Percentiles rank a stretch among this genome's conserved stretches.
Evolutionary conservation across 1,140 invertebrate species (phyloP).

Genomic region (Drosophila watanabei): DNA sequence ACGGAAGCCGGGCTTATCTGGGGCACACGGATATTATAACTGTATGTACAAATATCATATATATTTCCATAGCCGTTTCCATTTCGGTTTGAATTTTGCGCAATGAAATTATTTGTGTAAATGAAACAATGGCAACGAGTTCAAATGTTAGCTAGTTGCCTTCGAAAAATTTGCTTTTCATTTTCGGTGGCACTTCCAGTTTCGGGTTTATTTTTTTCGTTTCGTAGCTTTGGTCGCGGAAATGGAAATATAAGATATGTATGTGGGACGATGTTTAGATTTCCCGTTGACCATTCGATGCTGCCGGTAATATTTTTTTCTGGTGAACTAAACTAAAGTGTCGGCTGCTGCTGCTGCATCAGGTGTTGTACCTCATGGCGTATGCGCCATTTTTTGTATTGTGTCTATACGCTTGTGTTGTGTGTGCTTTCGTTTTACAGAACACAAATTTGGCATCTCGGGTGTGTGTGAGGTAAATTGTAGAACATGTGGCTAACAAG

Average conservation of each 20-base stretch:
- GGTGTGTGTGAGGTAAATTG: conserved; percentile 26
- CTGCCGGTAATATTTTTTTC: conserved; percentile 20
- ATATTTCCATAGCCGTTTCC: conserved; percentile 4
- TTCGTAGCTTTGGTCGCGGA: conserved; percentile 33
- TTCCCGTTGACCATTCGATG: conserved; percentile 35
- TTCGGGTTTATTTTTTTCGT: conserved; percentile 19
- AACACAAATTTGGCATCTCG: conserved; percentile 57
- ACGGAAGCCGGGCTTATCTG: conserved; percentile 47
- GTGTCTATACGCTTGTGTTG: not conserved
- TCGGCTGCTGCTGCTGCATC: not conserved
- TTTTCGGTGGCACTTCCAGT: conserved; percentile 14
- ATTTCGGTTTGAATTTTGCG: conserved; percentile 40
- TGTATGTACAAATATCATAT: conserved; percentile 1
- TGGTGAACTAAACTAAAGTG: conserved; percentile 50
- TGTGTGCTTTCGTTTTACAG: conserved; percentile 2
- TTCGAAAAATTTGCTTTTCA: conserved; percentile 41
- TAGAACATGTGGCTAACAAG: conserved; percentile 21
- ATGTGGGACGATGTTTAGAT: conserved; percentile 20
- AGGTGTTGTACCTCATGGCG: conserved; percentile 34
- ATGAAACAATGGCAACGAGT: conserved; percentile 38
- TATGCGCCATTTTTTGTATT: conserved; percentile 29
- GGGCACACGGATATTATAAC: conserved; percentile 48
- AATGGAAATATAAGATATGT: conserved; percentile 50
- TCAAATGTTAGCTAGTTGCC: conserved; percentile 44
- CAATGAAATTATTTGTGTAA: conserved; percentile 59